Evolutionary conservation across 2,797 vertebrate species (phyloP).

Genomic region (Neopelma chrysocephalum): DNA sequence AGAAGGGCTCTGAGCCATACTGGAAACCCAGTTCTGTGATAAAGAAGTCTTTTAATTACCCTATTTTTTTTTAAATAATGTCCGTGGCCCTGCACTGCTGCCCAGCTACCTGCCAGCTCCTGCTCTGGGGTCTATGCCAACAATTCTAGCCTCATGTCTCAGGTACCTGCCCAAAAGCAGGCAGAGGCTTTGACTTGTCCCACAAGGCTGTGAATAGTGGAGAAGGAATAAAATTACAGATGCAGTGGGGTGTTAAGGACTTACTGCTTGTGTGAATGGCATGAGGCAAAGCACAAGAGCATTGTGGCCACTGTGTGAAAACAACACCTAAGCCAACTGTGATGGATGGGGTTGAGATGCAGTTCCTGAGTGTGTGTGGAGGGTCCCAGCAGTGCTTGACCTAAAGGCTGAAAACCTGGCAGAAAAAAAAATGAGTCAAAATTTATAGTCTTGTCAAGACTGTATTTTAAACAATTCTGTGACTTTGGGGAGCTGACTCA

Average conservation of each 20-base stretch:
- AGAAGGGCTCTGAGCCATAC: not conserved
- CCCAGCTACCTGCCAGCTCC: not conserved
- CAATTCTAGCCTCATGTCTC: not conserved
- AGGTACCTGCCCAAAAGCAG: not conserved
- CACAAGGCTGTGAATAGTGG: not conserved
- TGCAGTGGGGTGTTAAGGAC: not conserved
- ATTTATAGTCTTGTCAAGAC: not conserved
- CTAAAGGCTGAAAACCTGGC: not conserved
- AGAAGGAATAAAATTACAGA: not conserved
- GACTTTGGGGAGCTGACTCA: not conserved
- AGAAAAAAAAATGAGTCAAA: not conserved
- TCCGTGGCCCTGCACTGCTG: not conserved
- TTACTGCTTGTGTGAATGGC: not conserved
- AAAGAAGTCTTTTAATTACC: not conserved
- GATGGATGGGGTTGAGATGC: not conserved
- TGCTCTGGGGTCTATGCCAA: not conserved
- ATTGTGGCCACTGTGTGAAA: not conserved
- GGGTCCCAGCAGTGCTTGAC: not conserved
- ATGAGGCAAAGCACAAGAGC: not conserved
- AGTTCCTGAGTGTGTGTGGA: not conserved
- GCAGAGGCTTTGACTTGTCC: not conserved
- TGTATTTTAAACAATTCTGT: not conserved
- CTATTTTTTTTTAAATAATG: not conserved
- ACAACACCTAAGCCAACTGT: not conserved
- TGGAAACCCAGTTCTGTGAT: not conserved